Base-by-base conservation (phyloP, 92 coral and sea anemone genomes). In the Porites lobata region DNA sequence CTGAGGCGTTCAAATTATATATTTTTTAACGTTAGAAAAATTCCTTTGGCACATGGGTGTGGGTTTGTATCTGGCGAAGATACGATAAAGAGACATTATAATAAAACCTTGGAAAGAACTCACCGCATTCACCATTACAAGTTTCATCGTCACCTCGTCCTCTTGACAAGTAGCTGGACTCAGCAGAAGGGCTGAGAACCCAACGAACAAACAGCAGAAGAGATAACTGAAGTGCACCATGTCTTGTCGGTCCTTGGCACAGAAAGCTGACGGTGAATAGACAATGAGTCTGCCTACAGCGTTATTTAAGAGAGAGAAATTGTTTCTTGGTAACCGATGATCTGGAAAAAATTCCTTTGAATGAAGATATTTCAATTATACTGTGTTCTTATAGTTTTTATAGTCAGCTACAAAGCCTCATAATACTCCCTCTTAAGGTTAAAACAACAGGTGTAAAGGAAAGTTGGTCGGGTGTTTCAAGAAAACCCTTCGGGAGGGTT, bases 41-140 rank as follows among this genome's bases (percentile, higher is more conserved):
- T 4, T 38, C 47, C 47, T 38, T 38, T 5, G 47, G 47, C 47
- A 38, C 47, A 38, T 38, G 47, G 5, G 47, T 38, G 47, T 38
- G 47, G 47, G 47, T 38, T 38, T 38, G 47, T 38, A 38, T 38
- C 47, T 38, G 47, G 47, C 47, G 47, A 38, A 38, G 47, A 38
- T 38, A 38, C 47, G 47, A 38, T 38, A 38, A 38, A 38, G 47
- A 38, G 47, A 38, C 32, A 29, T 29, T 29, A 29, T 29, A 3
- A 29, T 29, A 29, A 29, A 29, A 29, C 32, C 32, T 29, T 29
- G 32, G 32, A 29, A 29, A 29, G 26, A 24, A 71, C 76, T 71
- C 76, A 71, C 76, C 10, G 76, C 76, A 24, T 71, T 71, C 11
- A 71, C n/a, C 76, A 71, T 71, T 12, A 71, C 57, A 71, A 71